Percentiles rank a stretch among this genome's conserved stretches.
Conservation (phyloP, 2,888 invertebrate genomes). For the Leptopilina drosophilae region DNA sequence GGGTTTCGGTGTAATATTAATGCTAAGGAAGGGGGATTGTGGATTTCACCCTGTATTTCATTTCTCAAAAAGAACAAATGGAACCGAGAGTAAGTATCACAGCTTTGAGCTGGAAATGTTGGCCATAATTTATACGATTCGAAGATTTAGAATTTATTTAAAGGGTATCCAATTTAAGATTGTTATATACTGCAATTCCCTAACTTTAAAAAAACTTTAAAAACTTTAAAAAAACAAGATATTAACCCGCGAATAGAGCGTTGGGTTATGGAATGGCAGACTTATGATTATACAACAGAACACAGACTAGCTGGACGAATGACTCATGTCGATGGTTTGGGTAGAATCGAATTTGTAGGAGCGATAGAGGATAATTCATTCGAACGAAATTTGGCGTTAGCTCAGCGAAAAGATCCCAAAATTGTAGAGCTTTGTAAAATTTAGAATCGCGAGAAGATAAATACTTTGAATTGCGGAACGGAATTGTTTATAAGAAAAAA, state of each 20-base stretch:
- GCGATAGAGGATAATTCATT: conserved; percentile 39
- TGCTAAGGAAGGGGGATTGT: conserved; percentile 17
- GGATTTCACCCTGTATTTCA: conserved; percentile 33
- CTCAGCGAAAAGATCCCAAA: conserved; percentile 6
- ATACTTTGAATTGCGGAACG: conserved; percentile 47
- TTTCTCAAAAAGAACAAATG: conserved; percentile 64
- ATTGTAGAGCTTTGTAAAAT: conserved; percentile 37
- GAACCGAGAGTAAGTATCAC: conserved; percentile 50
- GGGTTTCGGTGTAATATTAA: conserved; percentile 32
- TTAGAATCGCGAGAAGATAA: conserved; percentile 45
- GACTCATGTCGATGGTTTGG: conserved; percentile 61
- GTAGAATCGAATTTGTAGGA: conserved; percentile 40
- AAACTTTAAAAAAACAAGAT: conserved; percentile 62
- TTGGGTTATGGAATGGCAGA: conserved; percentile 59
- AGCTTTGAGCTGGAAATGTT: conserved; percentile 63
- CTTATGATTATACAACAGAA: conserved; percentile 45
- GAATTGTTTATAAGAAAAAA: conserved; percentile 45
- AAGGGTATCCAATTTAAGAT: conserved; percentile 58
- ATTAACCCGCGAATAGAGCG: conserved; percentile 63
- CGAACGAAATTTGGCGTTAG: conserved; percentile 37
- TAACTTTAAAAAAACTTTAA: too few relatives aligned
- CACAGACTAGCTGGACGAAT: conserved; percentile 56
- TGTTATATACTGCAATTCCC: conserved; percentile 32
- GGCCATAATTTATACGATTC: conserved; percentile 57
- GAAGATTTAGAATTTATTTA: conserved; percentile 62